Evolutionary conservation across 2,888 invertebrate genomes (phyloP).

Genomic region (Acleris sparsana): DNA sequence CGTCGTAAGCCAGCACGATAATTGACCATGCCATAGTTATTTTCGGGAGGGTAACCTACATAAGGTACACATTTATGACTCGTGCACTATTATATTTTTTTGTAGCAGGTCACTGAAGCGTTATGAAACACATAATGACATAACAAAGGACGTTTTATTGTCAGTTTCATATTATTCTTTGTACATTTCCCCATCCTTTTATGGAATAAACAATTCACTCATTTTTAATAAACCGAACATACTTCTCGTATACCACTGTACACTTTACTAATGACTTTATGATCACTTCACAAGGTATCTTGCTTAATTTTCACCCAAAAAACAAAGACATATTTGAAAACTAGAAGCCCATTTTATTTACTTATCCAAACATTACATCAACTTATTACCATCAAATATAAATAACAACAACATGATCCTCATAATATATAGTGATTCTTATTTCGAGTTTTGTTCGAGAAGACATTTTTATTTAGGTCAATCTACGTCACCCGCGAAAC

Average conservation of each 20-base stretch:
- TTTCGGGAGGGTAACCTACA: conserved; percentile 59
- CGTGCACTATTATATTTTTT: conserved; percentile 33
- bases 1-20: conserved; percentile 27
- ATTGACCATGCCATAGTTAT: conserved; percentile 62
- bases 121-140: conserved; percentile 37
- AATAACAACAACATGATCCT: conserved; percentile 85
- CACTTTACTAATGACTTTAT: background rate
- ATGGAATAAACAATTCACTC: conserved; percentile 5
- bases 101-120: conserved; percentile 27
- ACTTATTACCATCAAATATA: conserved; percentile 75
- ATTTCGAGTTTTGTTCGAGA: conserved; percentile 86
- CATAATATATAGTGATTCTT: conserved; percentile 87
- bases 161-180: conserved; percentile 5
- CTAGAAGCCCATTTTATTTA: conserved; percentile 22
- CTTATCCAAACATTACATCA: background rate
- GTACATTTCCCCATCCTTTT: conserved; percentile 6
- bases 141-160: conserved; percentile 38
- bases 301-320: conserved; percentile 6
- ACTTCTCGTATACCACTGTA: background rate
- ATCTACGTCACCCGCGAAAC: conserved; percentile 67
- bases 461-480: conserved; percentile 79
- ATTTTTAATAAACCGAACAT: background rate
- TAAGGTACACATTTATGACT: conserved; percentile 34
- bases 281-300: background rate
- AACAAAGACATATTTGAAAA: conserved; percentile 12